Percentiles rank a stretch among this genome's conserved stretches.
These are phyloP conservation scores for Dasyprocta punctata DNA, from an alignment of 2,113 vertebrate species.

Conservation along the genomic window DNA sequence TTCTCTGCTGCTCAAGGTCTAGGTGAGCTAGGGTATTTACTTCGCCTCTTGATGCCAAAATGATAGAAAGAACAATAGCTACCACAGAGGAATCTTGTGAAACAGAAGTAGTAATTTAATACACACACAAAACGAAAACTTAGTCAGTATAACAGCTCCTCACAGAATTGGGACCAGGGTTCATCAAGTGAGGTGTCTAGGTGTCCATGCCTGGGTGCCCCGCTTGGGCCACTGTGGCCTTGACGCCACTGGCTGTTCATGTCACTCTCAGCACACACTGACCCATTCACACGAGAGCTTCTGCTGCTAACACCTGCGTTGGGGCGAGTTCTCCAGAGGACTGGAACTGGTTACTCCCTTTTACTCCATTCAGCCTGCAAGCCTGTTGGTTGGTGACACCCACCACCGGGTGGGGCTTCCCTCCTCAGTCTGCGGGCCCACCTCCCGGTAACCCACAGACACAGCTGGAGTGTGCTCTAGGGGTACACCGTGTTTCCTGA, in stretches of 20 bases:
- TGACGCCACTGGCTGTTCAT: not conserved
- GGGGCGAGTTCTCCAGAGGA: not conserved
- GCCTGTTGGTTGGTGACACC: not conserved
- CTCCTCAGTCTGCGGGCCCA: not conserved
- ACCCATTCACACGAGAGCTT: too few species aligned
- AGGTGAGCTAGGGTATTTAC: not conserved
- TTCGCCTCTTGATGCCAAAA: not conserved
- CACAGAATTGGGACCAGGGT: rapidly evolving
- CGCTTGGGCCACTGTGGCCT: not conserved
- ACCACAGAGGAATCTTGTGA: not conserved
- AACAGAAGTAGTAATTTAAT: not conserved
- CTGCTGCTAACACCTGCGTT: not conserved
- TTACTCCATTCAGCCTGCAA: not conserved
- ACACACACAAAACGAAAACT: rapidly evolving
- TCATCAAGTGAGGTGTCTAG: rapidly evolving
- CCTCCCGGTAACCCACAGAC: not conserved
- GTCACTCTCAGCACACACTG: not conserved
- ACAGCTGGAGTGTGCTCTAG: not conserved
- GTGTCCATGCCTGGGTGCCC: too few species aligned
- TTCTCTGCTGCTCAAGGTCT: not conserved
- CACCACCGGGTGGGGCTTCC: not conserved
- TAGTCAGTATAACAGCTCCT: not conserved
- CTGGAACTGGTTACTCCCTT: not conserved
- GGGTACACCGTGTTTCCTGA: not conserved
- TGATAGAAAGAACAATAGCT: not conserved